A percentile compares a stretch with the other conserved stretches of the same genome.
These are phyloP conservation scores for Volucella inflata DNA, from an alignment of 2,888 invertebrate species.

Conservation along the genomic window DNA sequence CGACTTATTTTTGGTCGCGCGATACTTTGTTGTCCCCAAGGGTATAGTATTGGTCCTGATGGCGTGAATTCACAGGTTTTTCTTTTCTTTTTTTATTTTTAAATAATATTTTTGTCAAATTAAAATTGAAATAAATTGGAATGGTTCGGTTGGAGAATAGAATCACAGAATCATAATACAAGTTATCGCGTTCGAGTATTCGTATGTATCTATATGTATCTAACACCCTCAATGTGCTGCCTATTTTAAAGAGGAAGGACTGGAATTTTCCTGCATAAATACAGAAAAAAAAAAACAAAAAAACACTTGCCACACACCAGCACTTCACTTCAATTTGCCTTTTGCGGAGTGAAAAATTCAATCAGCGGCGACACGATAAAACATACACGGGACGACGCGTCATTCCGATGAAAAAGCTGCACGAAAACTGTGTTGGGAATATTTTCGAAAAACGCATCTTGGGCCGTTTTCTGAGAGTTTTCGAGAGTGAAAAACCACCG, in stretches of 20 bases:
- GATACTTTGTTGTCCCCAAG: slow-evolving; percentile 27
- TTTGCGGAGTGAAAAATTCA: slow-evolving; percentile 52
- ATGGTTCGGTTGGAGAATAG: not conserved
- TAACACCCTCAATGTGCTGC: not conserved
- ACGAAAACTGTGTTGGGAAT: slow-evolving; percentile 82
- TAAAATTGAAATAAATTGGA: not conserved
- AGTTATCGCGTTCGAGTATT: not conserved
- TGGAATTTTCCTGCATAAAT: slow-evolving; percentile 48
- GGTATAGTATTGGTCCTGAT: slow-evolving; percentile 45
- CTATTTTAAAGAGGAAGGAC: slow-evolving; percentile 47
- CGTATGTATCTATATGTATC: slow-evolving; percentile 35
- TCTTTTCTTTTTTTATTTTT: slow-evolving; percentile 25
- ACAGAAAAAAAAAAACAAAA: not conserved
- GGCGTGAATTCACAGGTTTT: slow-evolving; percentile 45
- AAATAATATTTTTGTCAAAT: not conserved
- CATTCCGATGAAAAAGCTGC: slow-evolving; percentile 83
- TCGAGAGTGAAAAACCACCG: slow-evolving; percentile 26
- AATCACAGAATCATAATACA: not conserved
- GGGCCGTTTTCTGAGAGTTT: not conserved
- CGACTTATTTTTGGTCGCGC: slow-evolving; percentile 6
- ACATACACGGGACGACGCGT: slow-evolving; percentile 78
- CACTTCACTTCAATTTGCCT: slow-evolving; percentile 26
- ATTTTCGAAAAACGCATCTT: slow-evolving; percentile 75
- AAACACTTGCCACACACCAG: slow-evolving; percentile 18
- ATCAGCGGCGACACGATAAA: slow-evolving; percentile 58